phyloP scores from a whole-genome alignment of 2,797 vertebrate genomes.

The Eremophila alpestris region DNA sequence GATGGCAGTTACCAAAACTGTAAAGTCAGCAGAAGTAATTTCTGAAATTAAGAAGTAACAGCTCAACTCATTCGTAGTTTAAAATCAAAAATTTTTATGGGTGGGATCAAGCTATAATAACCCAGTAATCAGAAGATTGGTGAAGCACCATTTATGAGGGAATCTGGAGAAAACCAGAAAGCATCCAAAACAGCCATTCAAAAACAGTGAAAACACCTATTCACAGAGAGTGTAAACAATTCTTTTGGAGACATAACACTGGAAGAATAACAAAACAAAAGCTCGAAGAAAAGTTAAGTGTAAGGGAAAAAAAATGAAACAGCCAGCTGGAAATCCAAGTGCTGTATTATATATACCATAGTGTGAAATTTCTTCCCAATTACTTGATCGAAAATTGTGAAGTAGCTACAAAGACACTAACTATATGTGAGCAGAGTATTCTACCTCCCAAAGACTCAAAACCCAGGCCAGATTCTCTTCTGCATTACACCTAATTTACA shows the following conservation, averaged over 20 bases:
- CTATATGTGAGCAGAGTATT: neutral
- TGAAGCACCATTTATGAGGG: neutral
- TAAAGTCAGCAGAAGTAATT: neutral
- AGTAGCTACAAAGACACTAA: neutral
- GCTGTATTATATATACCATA: neutral
- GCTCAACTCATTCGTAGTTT: neutral
- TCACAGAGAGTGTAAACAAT: neutral
- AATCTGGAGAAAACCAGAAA: neutral
- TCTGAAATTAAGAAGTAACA: slow-evolving; percentile 7
- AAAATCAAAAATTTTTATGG: neutral
- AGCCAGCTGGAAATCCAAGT: neutral
- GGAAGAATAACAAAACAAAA: neutral
- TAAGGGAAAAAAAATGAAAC: neutral
- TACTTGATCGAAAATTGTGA: neutral
- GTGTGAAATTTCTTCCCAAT: neutral
- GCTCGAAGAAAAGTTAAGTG: neutral
- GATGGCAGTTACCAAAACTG: neutral
- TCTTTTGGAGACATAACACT: neutral
- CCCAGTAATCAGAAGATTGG: neutral
- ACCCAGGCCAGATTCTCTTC: neutral
- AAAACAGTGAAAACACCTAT: neutral
- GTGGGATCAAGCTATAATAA: neutral
- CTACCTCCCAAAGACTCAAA: neutral
- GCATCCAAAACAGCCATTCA: neutral
- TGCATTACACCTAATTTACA: neutral